A percentile compares a stretch with the other conserved stretches of the same genome.
Conservation (phyloP, 2,797 vertebrate genomes). For the Pangasius djambal region DNA sequence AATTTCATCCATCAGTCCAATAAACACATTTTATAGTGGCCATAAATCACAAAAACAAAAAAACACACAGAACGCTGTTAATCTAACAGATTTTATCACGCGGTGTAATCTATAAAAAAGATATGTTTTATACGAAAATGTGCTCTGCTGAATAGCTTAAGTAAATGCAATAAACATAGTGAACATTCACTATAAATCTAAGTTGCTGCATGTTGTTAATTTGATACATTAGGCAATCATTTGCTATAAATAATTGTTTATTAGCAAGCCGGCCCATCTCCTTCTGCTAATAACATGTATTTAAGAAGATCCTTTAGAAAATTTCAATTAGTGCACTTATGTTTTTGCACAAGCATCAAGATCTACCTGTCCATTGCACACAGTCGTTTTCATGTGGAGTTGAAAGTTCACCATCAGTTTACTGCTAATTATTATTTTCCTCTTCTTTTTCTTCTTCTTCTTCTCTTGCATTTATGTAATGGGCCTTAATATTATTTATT, state of each 20-base stretch:
- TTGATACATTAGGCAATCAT: slow-evolving; percentile 99
- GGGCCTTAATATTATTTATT: background rate
- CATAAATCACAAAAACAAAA: slow-evolving; percentile 97
- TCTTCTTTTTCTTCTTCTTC: background rate
- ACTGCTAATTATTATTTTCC: slow-evolving; percentile 6
- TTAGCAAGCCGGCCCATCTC: slow-evolving; percentile 87
- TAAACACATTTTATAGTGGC: slow-evolving; percentile 94
- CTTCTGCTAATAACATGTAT: slow-evolving; percentile 82
- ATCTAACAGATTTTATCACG: slow-evolving; percentile 95
- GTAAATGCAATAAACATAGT: slow-evolving; percentile 99
- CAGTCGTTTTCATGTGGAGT: slow-evolving; percentile 41
- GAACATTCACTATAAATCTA: slow-evolving; percentile 91
- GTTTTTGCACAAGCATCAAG: slow-evolving; percentile 63
- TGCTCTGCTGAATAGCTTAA: slow-evolving; percentile 92
- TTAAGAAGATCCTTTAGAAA: slow-evolving; percentile 71
- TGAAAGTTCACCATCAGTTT: slow-evolving; percentile 27
- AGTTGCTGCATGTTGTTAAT: slow-evolving; percentile 97
- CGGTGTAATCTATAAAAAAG: slow-evolving; percentile 91
- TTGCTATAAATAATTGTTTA: slow-evolving; percentile 99
- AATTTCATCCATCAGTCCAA: slow-evolving; percentile 97
- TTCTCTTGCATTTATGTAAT: background rate
- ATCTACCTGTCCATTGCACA: slow-evolving; percentile 61
- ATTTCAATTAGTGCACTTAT: slow-evolving; percentile 66
- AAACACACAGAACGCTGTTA: slow-evolving; percentile 91
- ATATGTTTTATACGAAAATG: slow-evolving; percentile 95